A percentile compares a stretch with the other conserved stretches of the same genome.
Evolutionary conservation across 2,797 vertebrate genomes (phyloP).

Genomic region (Alca torda): DNA sequence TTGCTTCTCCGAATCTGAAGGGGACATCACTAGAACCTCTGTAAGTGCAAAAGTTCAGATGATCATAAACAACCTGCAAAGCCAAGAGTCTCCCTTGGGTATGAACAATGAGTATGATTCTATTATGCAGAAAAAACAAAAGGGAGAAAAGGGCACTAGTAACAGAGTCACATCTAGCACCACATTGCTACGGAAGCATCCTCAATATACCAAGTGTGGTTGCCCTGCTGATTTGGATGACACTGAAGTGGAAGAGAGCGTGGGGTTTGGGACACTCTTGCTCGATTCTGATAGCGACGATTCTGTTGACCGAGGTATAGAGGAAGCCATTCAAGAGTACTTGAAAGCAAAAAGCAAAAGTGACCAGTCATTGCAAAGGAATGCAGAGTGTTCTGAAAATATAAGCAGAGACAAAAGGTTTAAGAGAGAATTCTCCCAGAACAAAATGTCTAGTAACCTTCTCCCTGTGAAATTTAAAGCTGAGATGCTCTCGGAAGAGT

Average conservation of each 20-base stretch:
- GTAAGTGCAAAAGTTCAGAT: constrained; percentile 90
- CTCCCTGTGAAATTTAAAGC: constrained; percentile 32
- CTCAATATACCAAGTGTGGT: background rate
- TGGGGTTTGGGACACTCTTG: constrained; percentile 57
- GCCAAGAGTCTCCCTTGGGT: constrained; percentile 85
- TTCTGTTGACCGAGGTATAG: constrained; percentile 93
- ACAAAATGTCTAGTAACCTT: background rate
- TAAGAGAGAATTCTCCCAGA: constrained; percentile 4
- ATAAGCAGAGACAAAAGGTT: background rate
- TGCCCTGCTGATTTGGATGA: constrained; percentile 3
- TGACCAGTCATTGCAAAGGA: background rate
- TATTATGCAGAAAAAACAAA: constrained; percentile 75
- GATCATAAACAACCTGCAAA: constrained; percentile 91
- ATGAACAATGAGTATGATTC: constrained; percentile 81
- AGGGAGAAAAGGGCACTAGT: constrained; percentile 64
- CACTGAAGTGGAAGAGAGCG: background rate
- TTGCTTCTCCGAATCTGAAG: constrained; percentile 87
- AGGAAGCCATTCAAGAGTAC: constrained; percentile 96
- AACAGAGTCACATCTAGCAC: background rate
- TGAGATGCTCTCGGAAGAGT: constrained; percentile 5
- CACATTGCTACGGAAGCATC: background rate
- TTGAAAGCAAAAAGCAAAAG: constrained; percentile 75
- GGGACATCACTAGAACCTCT: constrained; percentile 77
- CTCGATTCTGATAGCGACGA: constrained; percentile 91
- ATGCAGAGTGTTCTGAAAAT: background rate